A percentile compares a stretch with the other conserved stretches of the same genome.
phyloP scores from a whole-genome alignment of 2,113 vertebrate species.

The Acrocephalus kingi region DNA sequence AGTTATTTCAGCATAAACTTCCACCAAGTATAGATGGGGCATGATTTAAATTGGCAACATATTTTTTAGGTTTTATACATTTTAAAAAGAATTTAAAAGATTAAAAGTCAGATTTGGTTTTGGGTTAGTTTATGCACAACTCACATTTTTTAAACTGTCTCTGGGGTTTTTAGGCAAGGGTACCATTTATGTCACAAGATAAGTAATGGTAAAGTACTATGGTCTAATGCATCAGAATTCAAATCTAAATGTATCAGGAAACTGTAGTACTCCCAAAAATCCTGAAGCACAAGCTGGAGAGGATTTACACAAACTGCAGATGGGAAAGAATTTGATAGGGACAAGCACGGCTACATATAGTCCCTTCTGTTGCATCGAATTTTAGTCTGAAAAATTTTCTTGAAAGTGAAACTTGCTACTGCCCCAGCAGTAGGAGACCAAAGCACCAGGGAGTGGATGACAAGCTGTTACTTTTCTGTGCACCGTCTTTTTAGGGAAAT shows the following conservation, averaged over 20 bases:
- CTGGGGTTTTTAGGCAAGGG: neutral
- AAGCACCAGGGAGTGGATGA: neutral
- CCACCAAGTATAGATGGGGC: rapidly evolving
- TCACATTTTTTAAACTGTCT: neutral
- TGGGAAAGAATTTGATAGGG: neutral
- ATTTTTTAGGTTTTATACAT: neutral
- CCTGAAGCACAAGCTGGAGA: neutral
- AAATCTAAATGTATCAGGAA: neutral
- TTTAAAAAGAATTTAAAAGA: neutral
- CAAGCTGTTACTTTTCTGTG: neutral
- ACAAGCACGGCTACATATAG: neutral
- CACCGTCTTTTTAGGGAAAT: neutral
- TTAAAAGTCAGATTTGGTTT: neutral
- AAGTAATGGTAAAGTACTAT: neutral
- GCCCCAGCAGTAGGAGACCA: neutral
- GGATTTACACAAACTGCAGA: neutral
- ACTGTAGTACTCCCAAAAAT: rapidly evolving
- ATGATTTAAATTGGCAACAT: neutral
- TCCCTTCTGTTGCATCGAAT: neutral
- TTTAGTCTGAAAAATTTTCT: neutral
- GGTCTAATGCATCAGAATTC: neutral
- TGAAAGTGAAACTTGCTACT: neutral
- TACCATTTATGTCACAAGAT: neutral
- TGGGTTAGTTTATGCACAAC: neutral
- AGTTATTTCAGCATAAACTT: neutral